phyloP scores from a whole-genome alignment of 37 sponge, comb jelly and placozoan genomes.

The Halisarca cf. caerulea region DNA sequence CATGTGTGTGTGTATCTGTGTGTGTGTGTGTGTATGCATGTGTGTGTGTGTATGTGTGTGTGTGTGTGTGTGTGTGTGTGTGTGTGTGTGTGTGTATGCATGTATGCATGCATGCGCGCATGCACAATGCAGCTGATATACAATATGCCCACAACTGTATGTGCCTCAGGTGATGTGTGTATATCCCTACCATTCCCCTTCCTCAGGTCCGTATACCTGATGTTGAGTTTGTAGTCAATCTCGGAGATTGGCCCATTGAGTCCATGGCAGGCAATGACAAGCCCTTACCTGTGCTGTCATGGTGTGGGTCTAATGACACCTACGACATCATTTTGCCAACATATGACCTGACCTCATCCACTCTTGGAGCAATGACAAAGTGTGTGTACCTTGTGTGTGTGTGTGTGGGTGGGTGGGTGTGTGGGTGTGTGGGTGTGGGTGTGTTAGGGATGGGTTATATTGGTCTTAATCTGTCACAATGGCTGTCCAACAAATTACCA shows the following conservation, averaged over 20 bases:
- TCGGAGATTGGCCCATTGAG: conserved; percentile 93
- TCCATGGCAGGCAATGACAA: conserved; percentile 17
- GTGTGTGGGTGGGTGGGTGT: neutral
- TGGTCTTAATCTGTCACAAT: no score
- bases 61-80: conserved; percentile 46
- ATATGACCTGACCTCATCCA: conserved; percentile 89
- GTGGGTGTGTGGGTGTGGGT: neutral
- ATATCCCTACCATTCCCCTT: neutral
- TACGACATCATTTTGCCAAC: conserved; percentile 95
- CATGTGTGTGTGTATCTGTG: no score
- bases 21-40: no score
- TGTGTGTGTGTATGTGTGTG: no score
- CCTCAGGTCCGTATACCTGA: conserved; percentile 85
- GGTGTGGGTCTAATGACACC: conserved; percentile 88
- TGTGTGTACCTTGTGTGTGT: conserved; percentile 9
- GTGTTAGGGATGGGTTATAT: neutral
- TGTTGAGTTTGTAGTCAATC: conserved; percentile 94
- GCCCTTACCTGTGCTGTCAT: conserved; percentile 87
- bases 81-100: conserved; percentile 18
- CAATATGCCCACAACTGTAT: no score
- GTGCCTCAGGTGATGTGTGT: no score
- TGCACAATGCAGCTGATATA: no score
- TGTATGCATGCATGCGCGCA: conserved; percentile 20
- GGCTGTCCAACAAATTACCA: no score
- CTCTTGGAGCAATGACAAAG: conserved; percentile 82